Evolutionary conservation across 92 coral and sea anemone genomes (phyloP).

Genomic region (Blastomussa wellsi): DNA sequence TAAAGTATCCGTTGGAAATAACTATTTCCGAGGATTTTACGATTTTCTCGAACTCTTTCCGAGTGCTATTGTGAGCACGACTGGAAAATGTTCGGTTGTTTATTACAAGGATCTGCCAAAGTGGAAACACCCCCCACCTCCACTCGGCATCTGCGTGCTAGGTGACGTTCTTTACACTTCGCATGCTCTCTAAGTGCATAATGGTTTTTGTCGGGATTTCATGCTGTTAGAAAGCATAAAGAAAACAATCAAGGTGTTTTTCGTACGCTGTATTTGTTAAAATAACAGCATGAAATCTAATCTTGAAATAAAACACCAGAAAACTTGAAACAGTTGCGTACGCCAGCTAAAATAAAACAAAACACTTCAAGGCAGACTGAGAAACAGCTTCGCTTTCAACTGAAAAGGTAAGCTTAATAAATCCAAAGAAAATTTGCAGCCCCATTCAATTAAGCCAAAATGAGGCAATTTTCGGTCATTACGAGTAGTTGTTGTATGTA

Average conservation of each 20-base stretch:
- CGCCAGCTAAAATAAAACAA: neutral
- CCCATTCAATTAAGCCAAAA: neutral
- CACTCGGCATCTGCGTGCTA: neutral
- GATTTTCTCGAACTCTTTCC: neutral
- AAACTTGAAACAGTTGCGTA: neutral
- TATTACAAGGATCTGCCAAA: neutral
- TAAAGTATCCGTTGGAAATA: neutral
- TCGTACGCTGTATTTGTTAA: neutral
- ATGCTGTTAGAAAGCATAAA: neutral
- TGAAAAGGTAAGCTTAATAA: neutral
- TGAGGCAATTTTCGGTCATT: constrained; percentile 1
- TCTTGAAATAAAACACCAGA: constrained; percentile 8
- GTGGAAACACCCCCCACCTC: neutral
- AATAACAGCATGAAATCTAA: neutral
- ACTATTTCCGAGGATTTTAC: neutral
- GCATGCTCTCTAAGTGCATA: neutral
- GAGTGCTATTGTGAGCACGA: neutral
- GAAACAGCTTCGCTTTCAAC: neutral
- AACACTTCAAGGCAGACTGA: neutral
- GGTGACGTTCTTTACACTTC: neutral
- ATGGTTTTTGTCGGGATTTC: neutral
- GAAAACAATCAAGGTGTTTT: neutral
- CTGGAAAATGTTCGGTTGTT: neutral
- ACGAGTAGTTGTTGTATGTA: neutral
- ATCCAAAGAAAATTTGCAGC: neutral